Percentiles rank a stretch among this genome's conserved stretches.
Evolutionary conservation across 2,113 vertebrate species (phyloP).

Genomic region (Salvelinus alpinus): DNA sequence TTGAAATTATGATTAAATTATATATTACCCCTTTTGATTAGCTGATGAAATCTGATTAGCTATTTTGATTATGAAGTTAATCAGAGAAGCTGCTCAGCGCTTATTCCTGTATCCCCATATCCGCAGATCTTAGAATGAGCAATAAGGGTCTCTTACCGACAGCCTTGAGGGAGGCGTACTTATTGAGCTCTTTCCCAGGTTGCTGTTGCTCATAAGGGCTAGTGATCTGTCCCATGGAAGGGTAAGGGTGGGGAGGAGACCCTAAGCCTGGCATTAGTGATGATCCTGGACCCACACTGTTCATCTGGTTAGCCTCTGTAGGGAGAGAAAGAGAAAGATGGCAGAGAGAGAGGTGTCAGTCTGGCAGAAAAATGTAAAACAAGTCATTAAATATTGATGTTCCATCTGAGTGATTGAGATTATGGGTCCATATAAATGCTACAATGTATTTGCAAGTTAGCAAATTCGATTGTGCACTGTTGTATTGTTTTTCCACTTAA

Average conservation of each 20-base stretch:
- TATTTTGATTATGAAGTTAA: neutral
- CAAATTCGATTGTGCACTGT: neutral
- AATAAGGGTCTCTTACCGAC: conserved; percentile 77
- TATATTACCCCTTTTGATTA: neutral
- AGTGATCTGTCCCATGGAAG: conserved; percentile 82
- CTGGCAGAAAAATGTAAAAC: neutral
- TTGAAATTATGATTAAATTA: neutral
- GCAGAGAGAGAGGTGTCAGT: neutral
- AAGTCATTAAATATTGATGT: too few relatives aligned
- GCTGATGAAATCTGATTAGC: neutral
- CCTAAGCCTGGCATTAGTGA: conserved; percentile 81
- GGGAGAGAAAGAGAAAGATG: conserved; percentile 2
- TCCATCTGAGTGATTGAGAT: neutral
- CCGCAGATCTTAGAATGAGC: neutral
- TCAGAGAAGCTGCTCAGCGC: neutral
- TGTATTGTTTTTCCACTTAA: neutral
- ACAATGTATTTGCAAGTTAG: neutral
- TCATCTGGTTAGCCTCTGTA: conserved; percentile 85
- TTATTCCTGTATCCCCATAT: neutral
- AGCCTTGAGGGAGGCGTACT: conserved; percentile 90
- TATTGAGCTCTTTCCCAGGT: conserved; percentile 86
- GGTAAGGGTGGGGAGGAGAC: conserved; percentile 83
- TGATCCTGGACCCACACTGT: conserved; percentile 82
- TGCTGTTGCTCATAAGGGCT: conserved; percentile 88
- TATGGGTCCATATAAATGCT: neutral